Evolutionary conservation across 2,888 invertebrate genomes (phyloP), one percentile per base, ranked within the genome.

Genomic region (Apodemia duryi): DNA sequence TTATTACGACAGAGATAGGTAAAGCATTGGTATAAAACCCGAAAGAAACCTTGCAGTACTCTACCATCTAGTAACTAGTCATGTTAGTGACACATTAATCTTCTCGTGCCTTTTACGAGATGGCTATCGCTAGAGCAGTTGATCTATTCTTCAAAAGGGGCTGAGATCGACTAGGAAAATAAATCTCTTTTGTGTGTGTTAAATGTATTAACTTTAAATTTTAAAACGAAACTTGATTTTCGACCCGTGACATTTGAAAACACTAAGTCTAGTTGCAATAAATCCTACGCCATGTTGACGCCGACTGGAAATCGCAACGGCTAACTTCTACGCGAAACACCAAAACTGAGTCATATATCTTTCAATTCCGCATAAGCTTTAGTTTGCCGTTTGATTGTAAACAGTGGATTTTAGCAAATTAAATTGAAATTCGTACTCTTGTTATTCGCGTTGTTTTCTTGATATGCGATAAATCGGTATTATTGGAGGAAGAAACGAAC

Each of bases 291-390:
- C 78, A 84, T 83, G 88, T 85, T 86, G 89, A 88, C 86, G 84
- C 79, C 78, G 77, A 77, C 83, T 83, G 81, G 77, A 85, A 85
- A 84, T 86, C 83, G 83, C 81, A 81, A 82, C 79, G 82, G 79
- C 77, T 79, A 83, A 85, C 81, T 85, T 83, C 77, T 75, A 77
- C 73, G 77, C 77, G 78, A 80, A 86, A 87, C 82, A 87, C 85
- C 85, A 84, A 86, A 88, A 88, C 84, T 84, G 80, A 78, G 83
- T 81, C 83, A 84, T 86, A 86, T 86, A 86, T 88, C 86, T 86
- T 84, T 82, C 81, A 79, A 72, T 75, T 76, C 70, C 71, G 71
- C 71, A 70, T 73, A 73, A 73, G 72, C 77, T 81, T 77, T 80
- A 79, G 82, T 81, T 82, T 79, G 79, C 77, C 74, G 75, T 78